A percentile compares a stretch with the other conserved stretches of the same genome.
These are phyloP conservation scores for Aurelia sp. DNA, from an alignment of 30 jellyfish, hydroid and myxozoan species.

Conservation along the genomic window DNA sequence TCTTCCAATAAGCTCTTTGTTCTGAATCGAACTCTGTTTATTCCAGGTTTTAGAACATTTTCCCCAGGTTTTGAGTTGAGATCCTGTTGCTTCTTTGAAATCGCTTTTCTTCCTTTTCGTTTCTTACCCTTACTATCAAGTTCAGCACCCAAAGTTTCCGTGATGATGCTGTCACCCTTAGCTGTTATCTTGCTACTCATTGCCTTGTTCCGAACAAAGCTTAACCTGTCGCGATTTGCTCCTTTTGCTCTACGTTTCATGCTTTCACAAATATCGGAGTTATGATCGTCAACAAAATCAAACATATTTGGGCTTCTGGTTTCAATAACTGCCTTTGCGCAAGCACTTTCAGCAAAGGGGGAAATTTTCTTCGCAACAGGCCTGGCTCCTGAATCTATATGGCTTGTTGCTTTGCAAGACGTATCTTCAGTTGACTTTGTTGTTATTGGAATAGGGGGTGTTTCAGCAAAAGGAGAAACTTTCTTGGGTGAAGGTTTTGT, in stretches of 20 bases:
- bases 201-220: too few species aligned
- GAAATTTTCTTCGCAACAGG: neutral
- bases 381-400: neutral
- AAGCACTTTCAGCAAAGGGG: neutral
- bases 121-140: too few species aligned
- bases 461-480: too few species aligned
- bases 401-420: neutral
- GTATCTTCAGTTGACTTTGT: too few species aligned
- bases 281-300: constrained; percentile 4
- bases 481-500: neutral
- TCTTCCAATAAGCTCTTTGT: neutral
- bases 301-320: neutral
- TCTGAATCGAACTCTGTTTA: neutral
- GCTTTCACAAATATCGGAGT: neutral
- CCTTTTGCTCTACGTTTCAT: neutral
- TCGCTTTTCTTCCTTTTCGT: too few species aligned
- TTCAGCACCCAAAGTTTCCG: too few species aligned
- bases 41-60: neutral
- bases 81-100: too few species aligned
- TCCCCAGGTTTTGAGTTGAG: too few species aligned
- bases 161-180: too few species aligned
- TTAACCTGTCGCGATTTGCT: neutral
- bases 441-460: too few species aligned
- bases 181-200: too few species aligned
- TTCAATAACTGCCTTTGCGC: neutral